Percentiles rank a stretch among this genome's conserved stretches.
Evolutionary conservation across 2,888 invertebrate genomes (phyloP).

Genomic region (Buathra laborator): DNA sequence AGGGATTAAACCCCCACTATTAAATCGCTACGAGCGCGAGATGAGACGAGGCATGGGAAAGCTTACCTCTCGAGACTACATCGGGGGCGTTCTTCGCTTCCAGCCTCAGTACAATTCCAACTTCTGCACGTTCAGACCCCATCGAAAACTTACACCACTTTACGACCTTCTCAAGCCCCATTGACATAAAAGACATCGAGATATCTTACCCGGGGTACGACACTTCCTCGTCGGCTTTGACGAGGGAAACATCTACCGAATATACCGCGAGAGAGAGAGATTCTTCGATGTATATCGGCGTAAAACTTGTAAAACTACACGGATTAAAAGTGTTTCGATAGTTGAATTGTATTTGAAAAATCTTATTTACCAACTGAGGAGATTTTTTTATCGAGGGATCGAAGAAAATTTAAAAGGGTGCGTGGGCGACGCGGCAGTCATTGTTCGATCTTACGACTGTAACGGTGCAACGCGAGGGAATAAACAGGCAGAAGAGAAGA

Average conservation of each 20-base stretch:
- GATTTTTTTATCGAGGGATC: background rate
- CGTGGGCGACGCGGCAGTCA: background rate
- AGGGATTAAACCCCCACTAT: conserved; percentile 80
- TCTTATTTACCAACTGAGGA: background rate
- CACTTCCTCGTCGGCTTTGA: conserved; percentile 12
- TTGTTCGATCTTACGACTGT: background rate
- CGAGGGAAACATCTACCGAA: conserved; percentile 4
- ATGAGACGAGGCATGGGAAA: conserved; percentile 75
- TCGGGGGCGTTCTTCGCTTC: conserved; percentile 79
- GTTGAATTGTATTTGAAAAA: too few species aligned
- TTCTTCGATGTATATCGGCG: background rate
- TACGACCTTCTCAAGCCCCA: conserved; percentile 30
- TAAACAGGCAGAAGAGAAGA: conserved; percentile 24
- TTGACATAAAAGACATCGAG: conserved; percentile 24
- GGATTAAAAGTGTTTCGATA: background rate
- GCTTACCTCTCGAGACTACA: conserved; percentile 71
- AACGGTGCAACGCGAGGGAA: background rate
- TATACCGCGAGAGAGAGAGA: too few species aligned
- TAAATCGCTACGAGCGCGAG: conserved; percentile 72
- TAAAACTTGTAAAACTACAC: background rate
- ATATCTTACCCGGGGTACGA: background rate
- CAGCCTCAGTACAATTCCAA: conserved; percentile 82
- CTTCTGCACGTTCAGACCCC: conserved; percentile 73
- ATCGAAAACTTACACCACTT: conserved; percentile 39
- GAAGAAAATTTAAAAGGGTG: conserved; percentile 12